A percentile compares a stretch with the other conserved stretches of the same genome.
Evolutionary conservation across 2,113 vertebrate genomes (phyloP).

Genomic region (Orthonyx spaldingii): DNA sequence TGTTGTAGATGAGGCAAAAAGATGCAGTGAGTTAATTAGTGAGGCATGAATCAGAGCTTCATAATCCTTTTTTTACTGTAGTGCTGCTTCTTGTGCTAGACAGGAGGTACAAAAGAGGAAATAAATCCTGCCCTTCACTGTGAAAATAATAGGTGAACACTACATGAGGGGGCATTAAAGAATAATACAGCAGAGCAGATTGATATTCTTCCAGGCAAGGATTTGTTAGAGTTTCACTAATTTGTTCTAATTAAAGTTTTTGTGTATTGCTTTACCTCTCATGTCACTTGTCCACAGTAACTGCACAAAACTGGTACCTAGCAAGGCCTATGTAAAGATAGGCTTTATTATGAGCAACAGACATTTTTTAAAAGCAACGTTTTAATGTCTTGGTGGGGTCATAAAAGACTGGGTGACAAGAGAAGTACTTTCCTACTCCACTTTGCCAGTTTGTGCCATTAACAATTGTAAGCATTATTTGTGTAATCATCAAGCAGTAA

Average conservation of each 20-base stretch:
- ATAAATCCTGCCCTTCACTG: not conserved
- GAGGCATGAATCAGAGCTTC: not conserved
- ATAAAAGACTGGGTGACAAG: not conserved
- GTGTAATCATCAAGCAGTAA: not conserved
- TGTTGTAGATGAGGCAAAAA: not conserved
- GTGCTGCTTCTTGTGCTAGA: not conserved
- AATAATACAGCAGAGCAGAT: not conserved
- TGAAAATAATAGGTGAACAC: not conserved
- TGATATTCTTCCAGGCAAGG: not conserved
- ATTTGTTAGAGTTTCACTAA: not conserved
- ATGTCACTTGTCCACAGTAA: not conserved
- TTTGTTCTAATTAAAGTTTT: not conserved
- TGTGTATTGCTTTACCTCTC: not conserved
- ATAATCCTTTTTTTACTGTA: not conserved
- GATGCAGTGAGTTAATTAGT: not conserved
- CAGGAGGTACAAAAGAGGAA: not conserved
- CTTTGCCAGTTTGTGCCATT: slow-evolving; percentile 2
- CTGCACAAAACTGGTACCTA: not conserved
- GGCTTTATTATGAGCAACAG: not conserved
- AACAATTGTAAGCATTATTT: not conserved
- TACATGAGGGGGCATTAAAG: not conserved
- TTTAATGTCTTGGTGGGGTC: not conserved
- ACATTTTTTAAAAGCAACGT: not conserved
- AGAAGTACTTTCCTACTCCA: not conserved
- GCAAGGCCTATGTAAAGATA: not conserved